phyloP scores from a whole-genome alignment of 2,888 invertebrate species.

The Diabrotica balteata region DNA sequence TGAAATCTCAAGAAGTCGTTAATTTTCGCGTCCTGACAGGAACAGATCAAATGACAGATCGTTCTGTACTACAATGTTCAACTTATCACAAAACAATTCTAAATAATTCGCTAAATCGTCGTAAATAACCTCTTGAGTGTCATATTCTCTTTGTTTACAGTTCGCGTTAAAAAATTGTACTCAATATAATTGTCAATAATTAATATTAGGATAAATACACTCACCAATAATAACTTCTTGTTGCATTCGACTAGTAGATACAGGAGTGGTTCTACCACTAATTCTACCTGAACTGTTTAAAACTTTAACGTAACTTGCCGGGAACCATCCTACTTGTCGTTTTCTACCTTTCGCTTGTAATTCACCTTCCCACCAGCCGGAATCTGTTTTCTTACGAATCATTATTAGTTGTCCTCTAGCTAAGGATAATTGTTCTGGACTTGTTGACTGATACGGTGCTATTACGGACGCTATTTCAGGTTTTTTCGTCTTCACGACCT shows the following conservation, averaged over 20 bases:
- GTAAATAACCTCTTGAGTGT: no score
- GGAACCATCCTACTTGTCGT: slow-evolving; percentile 97
- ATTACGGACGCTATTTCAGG: slow-evolving; percentile 94
- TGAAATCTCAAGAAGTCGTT: no score
- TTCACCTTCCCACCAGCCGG: slow-evolving; percentile 99
- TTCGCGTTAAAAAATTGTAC: no score
- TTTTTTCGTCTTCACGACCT: slow-evolving; percentile 74
- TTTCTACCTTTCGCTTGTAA: slow-evolving; percentile 90
- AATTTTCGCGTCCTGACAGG: no score
- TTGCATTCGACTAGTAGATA: slow-evolving; percentile 73
- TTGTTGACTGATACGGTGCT: slow-evolving; percentile 90
- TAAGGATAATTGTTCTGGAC: slow-evolving; percentile 89
- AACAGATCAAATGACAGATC: no score
- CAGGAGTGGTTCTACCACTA: slow-evolving; percentile 78
- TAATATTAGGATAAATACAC: not conserved
- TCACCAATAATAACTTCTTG: slow-evolving; percentile 60
- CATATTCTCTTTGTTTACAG: no score
- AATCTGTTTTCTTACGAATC: slow-evolving; percentile 95
- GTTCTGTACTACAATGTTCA: no score
- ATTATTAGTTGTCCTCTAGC: slow-evolving; percentile 91
- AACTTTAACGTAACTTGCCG: slow-evolving; percentile 94
- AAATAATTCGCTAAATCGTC: no score
- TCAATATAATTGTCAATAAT: no score
- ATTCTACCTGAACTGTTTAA: slow-evolving; percentile 73
- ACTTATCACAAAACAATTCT: no score